These are phyloP conservation scores for Cepphus grylle DNA, from an alignment of 2,113 vertebrate species.

Conservation along the genomic window DNA sequence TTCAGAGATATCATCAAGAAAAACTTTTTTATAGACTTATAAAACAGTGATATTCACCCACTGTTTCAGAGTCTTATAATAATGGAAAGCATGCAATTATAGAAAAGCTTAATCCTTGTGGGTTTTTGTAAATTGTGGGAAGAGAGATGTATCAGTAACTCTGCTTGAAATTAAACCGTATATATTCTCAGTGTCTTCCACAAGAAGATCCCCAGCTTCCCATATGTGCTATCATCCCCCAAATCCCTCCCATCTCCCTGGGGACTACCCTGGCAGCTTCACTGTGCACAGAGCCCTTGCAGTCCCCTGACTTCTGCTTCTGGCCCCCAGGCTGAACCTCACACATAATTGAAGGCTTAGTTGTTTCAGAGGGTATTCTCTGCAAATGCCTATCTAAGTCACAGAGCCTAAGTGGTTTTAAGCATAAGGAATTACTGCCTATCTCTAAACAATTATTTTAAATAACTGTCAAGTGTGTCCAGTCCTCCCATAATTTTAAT, in stretches of 20 bases:
- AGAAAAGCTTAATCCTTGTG: not conserved
- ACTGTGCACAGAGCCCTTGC: not conserved
- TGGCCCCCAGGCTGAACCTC: not conserved
- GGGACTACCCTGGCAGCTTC: not conserved
- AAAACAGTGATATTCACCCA: not conserved
- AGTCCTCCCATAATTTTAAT: not conserved
- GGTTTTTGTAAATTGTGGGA: not conserved
- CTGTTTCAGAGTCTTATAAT: not conserved
- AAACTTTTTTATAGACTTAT: not conserved
- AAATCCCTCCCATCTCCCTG: not conserved
- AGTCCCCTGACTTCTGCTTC: not conserved
- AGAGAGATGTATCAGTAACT: not conserved
- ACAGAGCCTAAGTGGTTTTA: not conserved
- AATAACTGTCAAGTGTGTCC: not conserved
- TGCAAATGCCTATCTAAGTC: not conserved
- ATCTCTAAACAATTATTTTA: not conserved
- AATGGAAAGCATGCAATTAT: not conserved
- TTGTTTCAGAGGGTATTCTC: not conserved
- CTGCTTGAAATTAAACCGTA: not conserved
- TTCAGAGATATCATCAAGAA: not conserved
- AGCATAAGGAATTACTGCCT: not conserved
- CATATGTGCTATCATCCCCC: not conserved
- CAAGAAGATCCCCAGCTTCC: not conserved
- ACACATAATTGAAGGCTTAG: not conserved
- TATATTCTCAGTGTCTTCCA: not conserved